These are phyloP conservation scores for Drosophila ochracea DNA, from an alignment of 2,888 invertebrate species.

Conservation along the genomic window DNA sequence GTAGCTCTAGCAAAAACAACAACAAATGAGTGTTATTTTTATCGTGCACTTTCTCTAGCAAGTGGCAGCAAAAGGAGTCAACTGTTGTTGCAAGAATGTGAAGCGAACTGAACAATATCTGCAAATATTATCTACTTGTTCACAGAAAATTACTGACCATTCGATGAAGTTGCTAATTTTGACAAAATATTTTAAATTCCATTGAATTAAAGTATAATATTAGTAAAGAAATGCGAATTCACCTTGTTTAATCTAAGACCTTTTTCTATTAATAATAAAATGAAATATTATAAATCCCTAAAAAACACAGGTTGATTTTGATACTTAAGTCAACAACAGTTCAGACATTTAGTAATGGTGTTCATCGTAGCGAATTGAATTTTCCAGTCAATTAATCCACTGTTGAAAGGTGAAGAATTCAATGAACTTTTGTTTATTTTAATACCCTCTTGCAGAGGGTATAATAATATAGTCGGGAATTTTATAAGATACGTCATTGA, in stretches of 20 bases:
- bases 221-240: background rate
- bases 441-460: background rate
- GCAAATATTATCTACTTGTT: background rate
- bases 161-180: background rate
- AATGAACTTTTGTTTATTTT: background rate
- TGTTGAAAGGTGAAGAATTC: background rate
- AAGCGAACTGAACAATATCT: background rate
- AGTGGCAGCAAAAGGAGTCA: background rate
- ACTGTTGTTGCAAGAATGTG: background rate
- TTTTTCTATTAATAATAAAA: background rate
- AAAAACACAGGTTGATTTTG: background rate
- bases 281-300: background rate
- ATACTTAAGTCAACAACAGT: background rate
- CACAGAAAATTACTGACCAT: background rate
- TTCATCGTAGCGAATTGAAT: background rate
- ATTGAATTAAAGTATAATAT: background rate
- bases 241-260: background rate
- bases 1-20: constrained; percentile 9
- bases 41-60: constrained; percentile 1
- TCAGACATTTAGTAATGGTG: background rate
- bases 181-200: background rate
- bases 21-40: constrained; percentile 16
- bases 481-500: background rate
- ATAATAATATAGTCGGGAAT: background rate
- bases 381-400: background rate